Percentiles rank a stretch among this genome's conserved stretches.
phyloP scores from a whole-genome alignment of 2,797 vertebrate species.

The Staurois parvus region DNA sequence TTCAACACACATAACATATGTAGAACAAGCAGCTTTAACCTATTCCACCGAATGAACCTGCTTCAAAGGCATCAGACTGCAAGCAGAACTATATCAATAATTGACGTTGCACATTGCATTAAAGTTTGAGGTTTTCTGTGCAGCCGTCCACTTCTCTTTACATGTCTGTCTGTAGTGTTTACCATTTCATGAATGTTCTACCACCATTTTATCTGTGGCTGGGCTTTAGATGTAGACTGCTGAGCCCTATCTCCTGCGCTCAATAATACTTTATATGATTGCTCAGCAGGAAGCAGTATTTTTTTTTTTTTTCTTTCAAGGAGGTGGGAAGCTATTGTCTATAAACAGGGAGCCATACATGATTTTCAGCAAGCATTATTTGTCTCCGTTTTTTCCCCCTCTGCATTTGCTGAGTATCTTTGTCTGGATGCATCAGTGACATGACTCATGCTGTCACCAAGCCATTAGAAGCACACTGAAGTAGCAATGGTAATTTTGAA shows the following conservation, averaged over 20 bases:
- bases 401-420: conserved; percentile 60
- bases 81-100: conserved; percentile 40
- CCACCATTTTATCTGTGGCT: conserved; percentile 27
- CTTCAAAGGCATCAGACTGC: conserved; percentile 40
- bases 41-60: conserved; percentile 28
- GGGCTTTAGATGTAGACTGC: conserved; percentile 39
- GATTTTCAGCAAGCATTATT: conserved; percentile 54
- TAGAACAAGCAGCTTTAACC: conserved; percentile 20
- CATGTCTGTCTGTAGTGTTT: conserved; percentile 32
- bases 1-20: conserved; percentile 19
- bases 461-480: conserved; percentile 68
- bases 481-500: conserved; percentile 67
- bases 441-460: conserved; percentile 71
- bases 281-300: conserved; percentile 38
- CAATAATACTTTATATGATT: conserved; percentile 46
- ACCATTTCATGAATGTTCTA: conserved; percentile 40
- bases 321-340: conserved; percentile 19
- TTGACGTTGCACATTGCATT: conserved; percentile 40
- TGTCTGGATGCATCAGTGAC: conserved; percentile 63
- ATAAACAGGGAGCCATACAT: conserved; percentile 19
- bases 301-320: conserved; percentile 14
- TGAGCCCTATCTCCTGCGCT: conserved; percentile 4
- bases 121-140: conserved; percentile 21
- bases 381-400: conserved; percentile 39
- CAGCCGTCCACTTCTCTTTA: conserved; percentile 17